Evolutionary conservation across 23 tunicate species (phyloP), one percentile per base, ranked within the genome.

Genomic region (Aplidium turbinatum): DNA sequence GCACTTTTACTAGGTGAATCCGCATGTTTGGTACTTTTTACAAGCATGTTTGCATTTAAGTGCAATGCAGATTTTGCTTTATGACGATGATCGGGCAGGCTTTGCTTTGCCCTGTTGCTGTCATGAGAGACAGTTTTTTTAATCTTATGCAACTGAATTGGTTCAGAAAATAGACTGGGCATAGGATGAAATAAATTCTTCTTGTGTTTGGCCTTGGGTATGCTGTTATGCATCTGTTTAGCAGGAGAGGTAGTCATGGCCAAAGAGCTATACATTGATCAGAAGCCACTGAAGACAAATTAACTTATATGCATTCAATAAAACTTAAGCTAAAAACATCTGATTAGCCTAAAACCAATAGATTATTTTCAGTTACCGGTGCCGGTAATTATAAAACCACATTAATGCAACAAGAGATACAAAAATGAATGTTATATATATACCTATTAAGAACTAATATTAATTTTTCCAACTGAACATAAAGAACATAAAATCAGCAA

Each of bases 81-180:
- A 56, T 19, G 22, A 19, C 20, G 30, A 38, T 45, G 34, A 7
- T 35, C 75, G 19, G n/a, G n/a, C n/a, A n/a, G n/a, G n/a, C n/a
- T 16, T 42, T 42, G 50, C 50, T 42, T 42, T 42, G n/a, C n/a
- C n/a, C n/a, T n/a, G n/a, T n/a, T n/a, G n/a, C 58, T 40, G 4
- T n/a, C 54, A 35, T 25, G 26, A 58, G 26, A 1, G 1, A 30
- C 31, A 11, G 4, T 70, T 56, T 75, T 85, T 35, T 88, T 88
- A 29, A 81, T n/a, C 38, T 82, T 81, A 18, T 48, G 66, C 19
- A 88, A 30, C 24, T 76, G 68, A 31, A 88, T 88, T 48, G 96
- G 96, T 33, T 88, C 87, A 21, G 96, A 88, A 61, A 88, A 88
- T n/a, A 88, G 60, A 31, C 48, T 47, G 3, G 96, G 96, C 30